A percentile compares a stretch with the other conserved stretches of the same genome.
Evolutionary conservation across 1,140 invertebrate species (phyloP).

Genomic region (Chironomus tepperi): DNA sequence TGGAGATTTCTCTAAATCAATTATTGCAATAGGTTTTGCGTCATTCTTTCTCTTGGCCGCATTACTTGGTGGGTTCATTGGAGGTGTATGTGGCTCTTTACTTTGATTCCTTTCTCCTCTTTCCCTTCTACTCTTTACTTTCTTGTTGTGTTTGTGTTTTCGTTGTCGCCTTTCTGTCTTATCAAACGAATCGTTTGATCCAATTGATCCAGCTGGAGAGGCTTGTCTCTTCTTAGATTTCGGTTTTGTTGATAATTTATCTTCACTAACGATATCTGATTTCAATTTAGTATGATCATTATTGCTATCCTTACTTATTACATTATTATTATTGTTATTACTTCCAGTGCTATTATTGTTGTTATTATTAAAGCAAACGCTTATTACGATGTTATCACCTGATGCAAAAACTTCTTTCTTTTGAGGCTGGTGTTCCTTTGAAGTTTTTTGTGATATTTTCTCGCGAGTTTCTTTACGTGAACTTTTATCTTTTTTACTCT

Average conservation of each 20-base stretch:
- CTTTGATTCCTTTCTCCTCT: constrained; percentile 37
- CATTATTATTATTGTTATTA: constrained; percentile 27
- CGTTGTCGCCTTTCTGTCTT: constrained; percentile 27
- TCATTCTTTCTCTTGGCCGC: constrained; percentile 42
- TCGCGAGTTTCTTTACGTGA: constrained; percentile 36
- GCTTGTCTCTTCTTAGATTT: constrained; percentile 41
- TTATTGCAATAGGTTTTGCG: constrained; percentile 67
- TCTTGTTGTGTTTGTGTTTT: constrained; percentile 32
- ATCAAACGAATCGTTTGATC: neutral
- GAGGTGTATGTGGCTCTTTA: neutral
- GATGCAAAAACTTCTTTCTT: constrained; percentile 86
- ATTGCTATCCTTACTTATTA: constrained; percentile 26
- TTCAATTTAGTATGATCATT: constrained; percentile 31
- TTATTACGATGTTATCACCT: constrained; percentile 84
- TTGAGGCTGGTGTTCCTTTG: constrained; percentile 30
- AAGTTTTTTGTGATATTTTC: constrained; percentile 46
- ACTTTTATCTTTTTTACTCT: constrained; percentile 43
- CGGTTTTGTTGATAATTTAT: neutral
- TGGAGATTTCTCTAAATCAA: constrained; percentile 75
- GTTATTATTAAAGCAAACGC: constrained; percentile 79
- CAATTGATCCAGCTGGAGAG: constrained; percentile 28
- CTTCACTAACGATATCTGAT: neutral
- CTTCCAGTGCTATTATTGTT: constrained; percentile 41
- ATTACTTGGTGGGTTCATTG: constrained; percentile 32
- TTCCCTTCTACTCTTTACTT: constrained; percentile 28